Evolutionary conservation across 2,888 invertebrate genomes (phyloP).

Genomic region (Ichneumoninae sp.): DNA sequence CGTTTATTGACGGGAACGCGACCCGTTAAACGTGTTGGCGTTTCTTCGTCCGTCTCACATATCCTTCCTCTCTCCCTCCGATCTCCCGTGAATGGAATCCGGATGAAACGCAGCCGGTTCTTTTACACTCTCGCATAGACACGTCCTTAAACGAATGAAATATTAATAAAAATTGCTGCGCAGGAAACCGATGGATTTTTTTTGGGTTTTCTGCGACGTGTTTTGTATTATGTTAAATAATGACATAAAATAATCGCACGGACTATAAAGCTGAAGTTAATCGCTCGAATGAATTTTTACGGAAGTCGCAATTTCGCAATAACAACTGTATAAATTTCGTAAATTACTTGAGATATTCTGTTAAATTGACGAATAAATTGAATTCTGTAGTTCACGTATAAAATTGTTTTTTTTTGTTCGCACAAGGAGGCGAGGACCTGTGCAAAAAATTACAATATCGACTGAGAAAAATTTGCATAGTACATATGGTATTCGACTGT

Average conservation of each 20-base stretch:
- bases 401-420: neutral
- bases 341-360: neutral
- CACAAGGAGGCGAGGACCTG: neutral
- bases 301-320: neutral
- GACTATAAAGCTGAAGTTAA: neutral
- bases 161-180: neutral
- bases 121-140: slow-evolving; percentile 3
- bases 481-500: neutral
- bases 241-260: neutral
- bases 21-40: slow-evolving; percentile 37
- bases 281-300: neutral
- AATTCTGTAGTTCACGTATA: neutral
- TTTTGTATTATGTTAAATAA: neutral
- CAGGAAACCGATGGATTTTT: neutral
- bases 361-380: neutral
- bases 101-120: slow-evolving; percentile 49
- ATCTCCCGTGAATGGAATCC: slow-evolving; percentile 58
- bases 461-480: neutral
- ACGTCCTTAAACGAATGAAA: neutral
- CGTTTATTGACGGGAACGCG: slow-evolving; percentile 49
- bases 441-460: neutral
- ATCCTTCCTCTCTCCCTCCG: slow-evolving; percentile 17
- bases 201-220: neutral
- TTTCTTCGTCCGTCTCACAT: slow-evolving; percentile 4
- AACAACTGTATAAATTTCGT: neutral